Conservation (phyloP, 1,140 invertebrate species). For the Bombus confusus region DNA sequence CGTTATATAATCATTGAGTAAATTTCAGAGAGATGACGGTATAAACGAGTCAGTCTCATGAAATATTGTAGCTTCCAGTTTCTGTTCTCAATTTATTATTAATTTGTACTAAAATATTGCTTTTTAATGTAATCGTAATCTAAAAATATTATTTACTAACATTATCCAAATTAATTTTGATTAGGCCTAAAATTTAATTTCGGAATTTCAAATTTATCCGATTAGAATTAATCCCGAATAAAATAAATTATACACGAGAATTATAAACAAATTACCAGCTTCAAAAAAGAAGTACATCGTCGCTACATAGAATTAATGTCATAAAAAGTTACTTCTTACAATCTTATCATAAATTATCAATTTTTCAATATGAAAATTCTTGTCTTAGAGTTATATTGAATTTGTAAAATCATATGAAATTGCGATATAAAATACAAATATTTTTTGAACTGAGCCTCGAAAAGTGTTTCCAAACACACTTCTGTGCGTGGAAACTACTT, state of each 20-base stretch:
- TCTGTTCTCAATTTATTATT: too few relatives aligned
- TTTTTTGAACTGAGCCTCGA: conserved; percentile 5
- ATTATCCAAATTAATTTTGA: too few relatives aligned
- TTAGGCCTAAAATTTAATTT: neutral
- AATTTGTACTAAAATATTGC: too few relatives aligned
- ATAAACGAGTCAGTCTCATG: neutral
- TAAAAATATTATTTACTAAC: too few relatives aligned
- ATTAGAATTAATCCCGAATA: neutral
- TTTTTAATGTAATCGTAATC: too few relatives aligned
- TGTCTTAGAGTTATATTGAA: neutral
- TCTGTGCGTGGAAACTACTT: neutral
- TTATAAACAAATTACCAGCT: neutral
- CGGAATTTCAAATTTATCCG: too few relatives aligned
- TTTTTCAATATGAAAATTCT: neutral
- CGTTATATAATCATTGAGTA: neutral
- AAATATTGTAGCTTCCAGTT: neutral
- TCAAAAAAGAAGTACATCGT: neutral
- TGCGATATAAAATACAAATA: neutral
- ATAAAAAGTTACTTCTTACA: neutral
- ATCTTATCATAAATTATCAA: neutral
- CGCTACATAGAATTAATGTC: neutral
- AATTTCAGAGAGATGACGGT: neutral
- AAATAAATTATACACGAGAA: neutral
- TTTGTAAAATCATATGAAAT: neutral
- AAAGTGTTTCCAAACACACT: neutral